These are phyloP conservation scores for Falco columbarius DNA, from an alignment of 2,797 vertebrate species.

Conservation along the genomic window DNA sequence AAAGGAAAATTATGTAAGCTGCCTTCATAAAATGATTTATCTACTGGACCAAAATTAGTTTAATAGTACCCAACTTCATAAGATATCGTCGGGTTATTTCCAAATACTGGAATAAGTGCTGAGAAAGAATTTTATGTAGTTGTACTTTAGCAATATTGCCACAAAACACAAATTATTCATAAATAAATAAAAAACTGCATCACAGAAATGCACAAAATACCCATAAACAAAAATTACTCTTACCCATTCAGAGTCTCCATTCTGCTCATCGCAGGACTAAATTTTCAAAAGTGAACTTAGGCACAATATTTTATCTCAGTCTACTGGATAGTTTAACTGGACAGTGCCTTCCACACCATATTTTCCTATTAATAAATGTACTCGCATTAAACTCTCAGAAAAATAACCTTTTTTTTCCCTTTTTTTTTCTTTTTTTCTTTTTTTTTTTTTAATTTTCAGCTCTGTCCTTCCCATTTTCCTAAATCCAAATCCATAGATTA, in stretches of 20 bases:
- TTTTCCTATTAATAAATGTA: neutral
- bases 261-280: neutral
- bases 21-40: constrained; percentile 17
- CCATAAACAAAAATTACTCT: neutral
- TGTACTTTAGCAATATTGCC: neutral
- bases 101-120: neutral
- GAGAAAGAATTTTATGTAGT: neutral
- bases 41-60: neutral
- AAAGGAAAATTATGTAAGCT: neutral
- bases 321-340: neutral
- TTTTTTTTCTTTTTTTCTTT: neutral
- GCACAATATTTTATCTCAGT: neutral
- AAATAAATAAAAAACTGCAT: neutral
- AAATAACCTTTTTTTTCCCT: neutral
- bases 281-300: neutral
- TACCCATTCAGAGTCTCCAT: neutral
- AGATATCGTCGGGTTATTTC: neutral
- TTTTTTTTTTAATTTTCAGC: neutral
- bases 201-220: neutral
- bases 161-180: neutral
- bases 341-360: neutral
- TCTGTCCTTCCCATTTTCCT: neutral
- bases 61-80: neutral
- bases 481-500: neutral
- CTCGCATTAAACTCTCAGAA: neutral